phyloP scores from a whole-genome alignment of 2,113 vertebrate species.

The Periophthalmus modestus region DNA sequence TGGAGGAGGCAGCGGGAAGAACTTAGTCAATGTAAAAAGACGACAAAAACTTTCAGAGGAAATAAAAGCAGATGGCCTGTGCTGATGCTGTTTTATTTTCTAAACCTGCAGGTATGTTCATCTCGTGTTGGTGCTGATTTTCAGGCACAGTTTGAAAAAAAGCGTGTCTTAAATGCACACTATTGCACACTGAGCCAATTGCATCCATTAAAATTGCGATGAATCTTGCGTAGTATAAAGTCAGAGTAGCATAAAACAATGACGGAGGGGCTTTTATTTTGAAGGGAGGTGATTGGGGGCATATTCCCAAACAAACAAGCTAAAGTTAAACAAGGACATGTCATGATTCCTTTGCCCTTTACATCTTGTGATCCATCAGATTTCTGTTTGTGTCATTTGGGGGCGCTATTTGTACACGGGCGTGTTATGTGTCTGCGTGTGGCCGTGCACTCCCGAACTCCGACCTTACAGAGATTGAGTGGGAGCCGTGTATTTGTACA shows the following conservation, averaged over 20 bases:
- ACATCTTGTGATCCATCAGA: slow-evolving; percentile 56
- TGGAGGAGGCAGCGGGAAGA: no score
- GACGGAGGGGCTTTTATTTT: slow-evolving; percentile 63
- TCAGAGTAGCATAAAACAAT: slow-evolving; percentile 45
- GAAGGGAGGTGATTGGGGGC: slow-evolving; percentile 23
- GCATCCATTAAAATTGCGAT: no score
- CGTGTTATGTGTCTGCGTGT: slow-evolving; percentile 55
- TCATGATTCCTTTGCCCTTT: slow-evolving; percentile 27
- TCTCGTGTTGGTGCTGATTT: no score
- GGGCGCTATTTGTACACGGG: slow-evolving; percentile 24
- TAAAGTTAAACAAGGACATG: slow-evolving; percentile 44
- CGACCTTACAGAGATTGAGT: slow-evolving; percentile 28
- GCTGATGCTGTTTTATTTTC: no score
- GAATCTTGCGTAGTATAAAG: slow-evolving; percentile 29
- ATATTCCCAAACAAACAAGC: slow-evolving; percentile 55
- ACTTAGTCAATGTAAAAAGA: no score
- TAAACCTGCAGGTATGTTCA: no score
- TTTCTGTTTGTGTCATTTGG: slow-evolving; percentile 59
- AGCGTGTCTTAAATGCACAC: no score
- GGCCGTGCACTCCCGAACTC: slow-evolving; percentile 35
- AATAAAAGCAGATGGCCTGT: no score
- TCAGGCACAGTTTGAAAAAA: no score
- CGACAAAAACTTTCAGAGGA: no score
- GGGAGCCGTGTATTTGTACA: slow-evolving; percentile 60
- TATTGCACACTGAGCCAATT: no score